A percentile compares a stretch with the other conserved stretches of the same genome.
Conservation (phyloP, 2,888 invertebrate species). For the Heliconius charithonia region DNA sequence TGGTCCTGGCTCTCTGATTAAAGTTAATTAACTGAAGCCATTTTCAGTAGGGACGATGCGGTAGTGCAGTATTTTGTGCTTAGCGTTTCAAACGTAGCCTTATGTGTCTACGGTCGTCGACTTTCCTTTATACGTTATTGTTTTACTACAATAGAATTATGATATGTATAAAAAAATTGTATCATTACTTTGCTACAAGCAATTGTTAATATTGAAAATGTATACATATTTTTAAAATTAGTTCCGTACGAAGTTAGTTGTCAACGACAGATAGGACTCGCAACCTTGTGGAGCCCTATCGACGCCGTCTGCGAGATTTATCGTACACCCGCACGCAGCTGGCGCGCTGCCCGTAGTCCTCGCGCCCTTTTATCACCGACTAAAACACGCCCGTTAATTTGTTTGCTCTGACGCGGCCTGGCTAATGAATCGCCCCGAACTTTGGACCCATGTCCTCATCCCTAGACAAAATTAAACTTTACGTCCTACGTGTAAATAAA, state of each 20-base stretch:
- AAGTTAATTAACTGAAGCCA: conserved; percentile 84
- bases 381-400: conserved; percentile 82
- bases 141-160: background rate
- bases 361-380: conserved; percentile 79
- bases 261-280: conserved; percentile 43
- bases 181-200: background rate
- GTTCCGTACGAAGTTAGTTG: conserved; percentile 45
- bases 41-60: conserved; percentile 63
- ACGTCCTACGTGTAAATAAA: conserved; percentile 75
- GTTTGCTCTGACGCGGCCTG: conserved; percentile 80
- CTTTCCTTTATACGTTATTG: conserved; percentile 24
- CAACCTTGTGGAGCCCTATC: conserved; percentile 46
- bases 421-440: conserved; percentile 81
- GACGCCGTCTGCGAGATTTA: conserved; percentile 67
- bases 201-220: background rate
- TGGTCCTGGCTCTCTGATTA: conserved; percentile 80
- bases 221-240: background rate
- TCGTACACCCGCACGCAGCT: conserved; percentile 75
- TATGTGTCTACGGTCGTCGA: conserved; percentile 42
- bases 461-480: conserved; percentile 73
- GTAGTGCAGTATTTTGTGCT: conserved; percentile 37
- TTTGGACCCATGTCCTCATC: conserved; percentile 73
- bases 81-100: conserved; percentile 40
- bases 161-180: background rate
- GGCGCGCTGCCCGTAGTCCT: conserved; percentile 74